These are phyloP conservation scores for Brachionus manjavacas DNA, from an alignment of 1,140 invertebrate species.

Conservation along the genomic window DNA sequence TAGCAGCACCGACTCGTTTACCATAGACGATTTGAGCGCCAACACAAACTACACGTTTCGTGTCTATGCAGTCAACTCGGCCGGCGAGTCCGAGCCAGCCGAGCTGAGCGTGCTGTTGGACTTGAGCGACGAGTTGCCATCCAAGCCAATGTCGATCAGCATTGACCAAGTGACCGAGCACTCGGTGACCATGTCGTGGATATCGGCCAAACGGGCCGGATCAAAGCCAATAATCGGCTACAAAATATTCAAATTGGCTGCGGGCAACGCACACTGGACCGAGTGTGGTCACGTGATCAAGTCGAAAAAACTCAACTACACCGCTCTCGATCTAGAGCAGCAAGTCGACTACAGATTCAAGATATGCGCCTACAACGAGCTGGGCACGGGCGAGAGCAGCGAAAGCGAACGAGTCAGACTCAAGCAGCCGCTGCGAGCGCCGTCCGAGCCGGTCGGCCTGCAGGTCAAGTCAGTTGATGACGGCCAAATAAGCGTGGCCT, in stretches of 20 bases:
- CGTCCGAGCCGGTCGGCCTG: not conserved
- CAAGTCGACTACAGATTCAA: slow-evolving; percentile 88
- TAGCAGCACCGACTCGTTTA: not conserved
- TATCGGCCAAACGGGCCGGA: slow-evolving; percentile 5
- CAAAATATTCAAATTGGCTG: not conserved
- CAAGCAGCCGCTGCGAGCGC: not conserved
- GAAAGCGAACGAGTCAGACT: not conserved
- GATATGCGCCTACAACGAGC: slow-evolving; percentile 86
- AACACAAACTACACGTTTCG: slow-evolving; percentile 20
- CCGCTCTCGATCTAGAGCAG: slow-evolving; percentile 58
- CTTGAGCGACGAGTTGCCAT: slow-evolving; percentile 15
- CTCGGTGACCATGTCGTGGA: not conserved
- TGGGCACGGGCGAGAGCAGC: slow-evolving; percentile 75
- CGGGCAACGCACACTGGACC: not conserved
- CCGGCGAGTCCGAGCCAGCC: slow-evolving; percentile 68
- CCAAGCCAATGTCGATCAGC: slow-evolving; percentile 15
- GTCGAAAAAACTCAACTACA: not conserved
- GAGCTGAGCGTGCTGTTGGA: slow-evolving; percentile 67
- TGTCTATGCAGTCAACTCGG: not conserved
- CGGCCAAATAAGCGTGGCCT: slow-evolving; percentile 54
- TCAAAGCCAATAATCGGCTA: slow-evolving; percentile 23
- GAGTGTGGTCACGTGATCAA: slow-evolving; percentile 8
- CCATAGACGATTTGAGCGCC: not conserved
- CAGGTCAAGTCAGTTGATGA: not conserved
- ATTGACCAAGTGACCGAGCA: not conserved